These are phyloP conservation scores for Philypnodon macrostomus DNA, from an alignment of 2,797 vertebrate species.

Conservation along the genomic window DNA sequence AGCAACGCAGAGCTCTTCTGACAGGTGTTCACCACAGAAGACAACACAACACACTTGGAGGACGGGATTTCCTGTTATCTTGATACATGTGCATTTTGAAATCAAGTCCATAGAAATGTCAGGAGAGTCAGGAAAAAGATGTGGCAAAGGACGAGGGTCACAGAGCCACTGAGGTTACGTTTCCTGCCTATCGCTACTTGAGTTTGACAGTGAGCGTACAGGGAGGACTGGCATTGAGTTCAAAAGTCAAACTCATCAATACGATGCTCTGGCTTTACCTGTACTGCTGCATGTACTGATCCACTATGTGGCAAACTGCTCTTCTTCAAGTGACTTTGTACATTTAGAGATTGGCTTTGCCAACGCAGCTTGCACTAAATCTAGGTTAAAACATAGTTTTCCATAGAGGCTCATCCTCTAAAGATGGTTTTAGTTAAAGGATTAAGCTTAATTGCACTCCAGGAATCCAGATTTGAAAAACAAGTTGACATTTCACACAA, in stretches of 20 bases:
- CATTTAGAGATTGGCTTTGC: conserved; percentile 58
- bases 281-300: conserved; percentile 23
- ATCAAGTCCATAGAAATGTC: conserved; percentile 42
- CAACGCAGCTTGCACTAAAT: conserved; percentile 58
- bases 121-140: conserved; percentile 40
- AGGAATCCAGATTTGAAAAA: conserved; percentile 62
- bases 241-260: conserved; percentile 32
- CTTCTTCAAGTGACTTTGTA: conserved; percentile 53
- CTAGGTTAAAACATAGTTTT: conserved; percentile 60
- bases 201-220: conserved; percentile 46
- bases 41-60: conserved; percentile 36
- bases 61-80: conserved; percentile 40
- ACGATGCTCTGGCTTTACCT: conserved; percentile 29
- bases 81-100: conserved; percentile 38
- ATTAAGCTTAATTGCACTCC: conserved; percentile 59
- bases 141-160: conserved; percentile 46
- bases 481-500: conserved; percentile 50
- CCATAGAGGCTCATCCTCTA: conserved; percentile 55
- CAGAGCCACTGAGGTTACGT: conserved; percentile 33
- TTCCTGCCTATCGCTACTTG: conserved; percentile 36
- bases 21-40: conserved; percentile 50
- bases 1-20: conserved; percentile 43
- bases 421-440: conserved; percentile 66
- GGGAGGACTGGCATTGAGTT: conserved; percentile 51
- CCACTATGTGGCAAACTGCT: conserved; percentile 26